Percentiles rank a stretch among this genome's conserved stretches.
Evolutionary conservation across 2,888 invertebrate species (phyloP).

Genomic region (Catocala fraxini): DNA sequence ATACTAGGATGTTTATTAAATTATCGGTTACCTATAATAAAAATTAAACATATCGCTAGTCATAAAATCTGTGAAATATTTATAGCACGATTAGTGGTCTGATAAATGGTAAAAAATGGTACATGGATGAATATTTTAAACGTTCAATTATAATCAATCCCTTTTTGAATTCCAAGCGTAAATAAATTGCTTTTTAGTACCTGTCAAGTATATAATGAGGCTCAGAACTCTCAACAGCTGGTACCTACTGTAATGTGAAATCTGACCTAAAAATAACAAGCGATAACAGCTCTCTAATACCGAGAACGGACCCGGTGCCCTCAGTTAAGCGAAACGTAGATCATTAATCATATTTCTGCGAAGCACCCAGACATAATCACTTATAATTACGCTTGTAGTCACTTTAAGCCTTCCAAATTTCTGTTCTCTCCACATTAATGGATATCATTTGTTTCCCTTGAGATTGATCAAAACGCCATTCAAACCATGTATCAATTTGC

Average conservation of each 20-base stretch:
- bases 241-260: conserved; percentile 3
- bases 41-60: no score
- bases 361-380: conserved; percentile 62
- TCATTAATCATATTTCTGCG: conserved; percentile 58
- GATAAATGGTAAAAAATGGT: no score
- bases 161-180: neutral
- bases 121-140: no score
- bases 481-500: conserved; percentile 29
- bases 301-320: conserved; percentile 17
- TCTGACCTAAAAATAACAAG: conserved; percentile 11
- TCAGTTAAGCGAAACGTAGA: conserved; percentile 46
- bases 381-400: conserved; percentile 65
- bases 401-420: conserved; percentile 56
- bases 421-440: conserved; percentile 56
- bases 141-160: no score
- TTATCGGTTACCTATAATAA: no score
- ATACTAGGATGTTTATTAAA: no score
- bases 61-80: no score
- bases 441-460: conserved; percentile 60
- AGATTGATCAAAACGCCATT: conserved; percentile 25
- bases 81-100: no score
- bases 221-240: neutral
- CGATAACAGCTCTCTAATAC: conserved; percentile 9
- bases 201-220: neutral
- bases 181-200: neutral